Conservation (phyloP, 2,797 vertebrate species). For the Chromobotia macracanthus region DNA sequence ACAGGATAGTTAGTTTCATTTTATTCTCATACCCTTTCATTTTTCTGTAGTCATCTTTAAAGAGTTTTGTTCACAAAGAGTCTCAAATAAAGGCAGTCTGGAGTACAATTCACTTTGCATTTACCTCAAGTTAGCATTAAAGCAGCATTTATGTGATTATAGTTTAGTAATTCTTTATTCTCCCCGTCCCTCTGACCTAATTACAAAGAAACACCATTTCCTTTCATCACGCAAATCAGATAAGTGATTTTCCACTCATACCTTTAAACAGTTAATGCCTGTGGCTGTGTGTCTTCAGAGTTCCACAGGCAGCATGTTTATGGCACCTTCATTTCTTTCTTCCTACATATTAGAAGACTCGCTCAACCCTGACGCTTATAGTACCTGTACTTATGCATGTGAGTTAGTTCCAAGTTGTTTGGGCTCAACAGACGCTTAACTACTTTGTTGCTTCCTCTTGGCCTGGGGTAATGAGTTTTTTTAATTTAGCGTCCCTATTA, state of each 20-base stretch:
- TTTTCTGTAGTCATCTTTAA: neutral
- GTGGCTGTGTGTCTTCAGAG: neutral
- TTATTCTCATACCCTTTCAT: neutral
- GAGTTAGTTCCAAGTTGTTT: slow-evolving; percentile 46
- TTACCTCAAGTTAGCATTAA: neutral
- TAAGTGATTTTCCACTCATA: neutral
- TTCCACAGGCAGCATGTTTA: slow-evolving; percentile 1
- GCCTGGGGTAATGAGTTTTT: slow-evolving; percentile 19
- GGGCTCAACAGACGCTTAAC: slow-evolving; percentile 13
- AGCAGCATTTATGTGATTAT: neutral
- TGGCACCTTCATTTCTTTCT: neutral
- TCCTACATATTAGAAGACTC: slow-evolving; percentile 13
- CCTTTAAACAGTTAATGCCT: neutral
- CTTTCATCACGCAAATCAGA: neutral
- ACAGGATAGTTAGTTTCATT: neutral
- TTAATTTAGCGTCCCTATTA: slow-evolving; percentile 38
- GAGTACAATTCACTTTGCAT: neutral
- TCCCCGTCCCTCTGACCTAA: neutral
- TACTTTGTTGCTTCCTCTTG: slow-evolving; percentile 19
- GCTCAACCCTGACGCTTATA: slow-evolving; percentile 8
- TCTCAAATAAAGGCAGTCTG: neutral
- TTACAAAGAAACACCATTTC: neutral
- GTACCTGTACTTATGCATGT: slow-evolving; percentile 24
- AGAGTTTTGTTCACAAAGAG: slow-evolving; percentile 1
- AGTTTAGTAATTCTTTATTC: neutral